Percentiles rank a stretch among this genome's conserved stretches.
These are phyloP conservation scores for Cantharis nigra DNA, from an alignment of 2,888 invertebrate genomes.

Conservation along the genomic window DNA sequence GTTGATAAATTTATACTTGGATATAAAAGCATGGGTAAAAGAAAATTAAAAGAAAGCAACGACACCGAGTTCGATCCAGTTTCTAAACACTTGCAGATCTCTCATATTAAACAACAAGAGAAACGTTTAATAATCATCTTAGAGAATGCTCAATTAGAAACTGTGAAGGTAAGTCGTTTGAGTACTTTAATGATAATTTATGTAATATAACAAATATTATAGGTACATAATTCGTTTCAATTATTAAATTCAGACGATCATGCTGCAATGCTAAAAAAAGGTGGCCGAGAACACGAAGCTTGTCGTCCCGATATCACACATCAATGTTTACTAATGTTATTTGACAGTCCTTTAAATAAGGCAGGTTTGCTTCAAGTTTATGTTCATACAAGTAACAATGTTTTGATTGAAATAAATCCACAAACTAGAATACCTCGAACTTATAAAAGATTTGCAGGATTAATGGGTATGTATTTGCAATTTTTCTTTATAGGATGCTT, in stretches of 20 bases:
- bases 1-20: neutral
- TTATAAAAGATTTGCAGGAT: slow-evolving; percentile 93
- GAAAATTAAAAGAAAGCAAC: slow-evolving; percentile 60
- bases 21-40: slow-evolving; percentile 57
- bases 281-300: slow-evolving; percentile 83
- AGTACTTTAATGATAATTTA: neutral
- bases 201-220: slow-evolving; percentile 27
- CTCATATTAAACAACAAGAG: slow-evolving; percentile 80
- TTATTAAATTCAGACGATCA: slow-evolving; percentile 95
- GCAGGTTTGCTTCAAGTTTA: slow-evolving; percentile 96
- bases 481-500: neutral
- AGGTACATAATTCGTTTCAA: slow-evolving; percentile 89
- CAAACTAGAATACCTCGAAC: slow-evolving; percentile 97
- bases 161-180: slow-evolving; percentile 77
- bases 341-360: slow-evolving; percentile 96
- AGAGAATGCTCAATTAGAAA: slow-evolving; percentile 93
- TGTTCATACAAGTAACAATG: slow-evolving; percentile 88
- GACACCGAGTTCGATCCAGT: slow-evolving; percentile 79
- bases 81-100: slow-evolving; percentile 77
- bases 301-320: slow-evolving; percentile 97
- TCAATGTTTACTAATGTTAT: slow-evolving; percentile 95
- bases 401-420: slow-evolving; percentile 93
- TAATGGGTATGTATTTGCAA: slow-evolving; percentile 75
- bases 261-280: slow-evolving; percentile 78
- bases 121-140: slow-evolving; percentile 91